Conservation (phyloP, 1,140 invertebrate species). For the Zeugodacus cucurbitae region DNA sequence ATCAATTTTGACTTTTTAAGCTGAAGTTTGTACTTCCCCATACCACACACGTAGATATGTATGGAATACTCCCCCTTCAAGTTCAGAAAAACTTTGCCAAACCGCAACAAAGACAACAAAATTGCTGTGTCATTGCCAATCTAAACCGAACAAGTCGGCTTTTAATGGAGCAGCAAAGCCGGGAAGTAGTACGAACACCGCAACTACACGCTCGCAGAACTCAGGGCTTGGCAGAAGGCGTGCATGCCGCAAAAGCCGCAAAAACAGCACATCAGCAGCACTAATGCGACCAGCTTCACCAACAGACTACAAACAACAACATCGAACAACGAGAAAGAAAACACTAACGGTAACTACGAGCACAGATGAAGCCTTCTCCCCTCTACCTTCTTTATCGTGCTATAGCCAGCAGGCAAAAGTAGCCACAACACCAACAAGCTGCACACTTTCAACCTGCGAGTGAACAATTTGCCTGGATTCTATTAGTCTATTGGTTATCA, state of each 20-base stretch:
- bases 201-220: not conserved
- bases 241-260: not conserved
- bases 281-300: not conserved
- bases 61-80: no score
- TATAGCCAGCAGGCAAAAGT: no score
- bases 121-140: slow-evolving; percentile 21
- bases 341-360: not conserved
- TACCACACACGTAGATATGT: no score
- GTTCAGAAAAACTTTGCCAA: not conserved
- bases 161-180: not conserved
- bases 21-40: no score
- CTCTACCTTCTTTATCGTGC: not conserved
- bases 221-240: not conserved
- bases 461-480: no score
- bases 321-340: not conserved
- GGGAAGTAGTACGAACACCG: not conserved
- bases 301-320: not conserved
- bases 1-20: no score
- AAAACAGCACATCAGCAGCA: not conserved
- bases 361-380: not conserved
- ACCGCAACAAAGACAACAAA: not conserved
- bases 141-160: not conserved
- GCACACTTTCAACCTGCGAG: no score
- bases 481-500: no score
- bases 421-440: no score